Evolutionary conservation across 2,888 invertebrate genomes (phyloP), one percentile per base, ranked within the genome.

Genomic region (Brachynemurus nebulosus): DNA sequence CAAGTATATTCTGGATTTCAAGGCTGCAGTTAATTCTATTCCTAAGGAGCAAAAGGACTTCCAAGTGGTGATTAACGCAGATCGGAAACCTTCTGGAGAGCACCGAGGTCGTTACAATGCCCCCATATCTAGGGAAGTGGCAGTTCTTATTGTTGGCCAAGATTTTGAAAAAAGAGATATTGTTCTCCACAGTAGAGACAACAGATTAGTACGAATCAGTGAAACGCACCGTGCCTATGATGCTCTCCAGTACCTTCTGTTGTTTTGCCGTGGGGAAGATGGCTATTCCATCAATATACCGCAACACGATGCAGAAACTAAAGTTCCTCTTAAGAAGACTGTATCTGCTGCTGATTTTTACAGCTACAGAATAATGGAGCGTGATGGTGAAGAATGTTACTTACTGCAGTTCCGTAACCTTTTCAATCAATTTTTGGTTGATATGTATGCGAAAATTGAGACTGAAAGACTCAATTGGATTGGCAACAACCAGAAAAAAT

Each of bases 191-290:
- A 30, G 41, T 17, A 19, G 18, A 19, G 17, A 9, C 11, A 20
- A 16, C 12, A 14, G 2, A 20, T 6, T 35, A 11, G 11, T 7
- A 14, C 11, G 21, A 36, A 47, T 50, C 23, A 17, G 23, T n/a
- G 53, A 56, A 20, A 50, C 50, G 18, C 50, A 52, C 37, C 42
- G 48, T 14, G 48, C 47, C 2, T 53, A 53, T 20, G 55, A 60
- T 45, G 50, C 58, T 17, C 47, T 60, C 27, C 47, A 50, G 17
- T 60, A 61, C 38, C 57, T 54, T 0, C 11, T 62, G 3, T 49
- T 55, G 33, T 61, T 57, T 40, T 51, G 52, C 9, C 30, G 14
- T 21, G 54, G 53, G 27, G 48, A 54, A 27, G 49, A 53, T 46
- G 49, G 53, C 9, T 55, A 51, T 42, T 35, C n/a, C 19, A 44